phyloP scores from a whole-genome alignment of 2,113 vertebrate species.

The Gobiocypris rarus region DNA sequence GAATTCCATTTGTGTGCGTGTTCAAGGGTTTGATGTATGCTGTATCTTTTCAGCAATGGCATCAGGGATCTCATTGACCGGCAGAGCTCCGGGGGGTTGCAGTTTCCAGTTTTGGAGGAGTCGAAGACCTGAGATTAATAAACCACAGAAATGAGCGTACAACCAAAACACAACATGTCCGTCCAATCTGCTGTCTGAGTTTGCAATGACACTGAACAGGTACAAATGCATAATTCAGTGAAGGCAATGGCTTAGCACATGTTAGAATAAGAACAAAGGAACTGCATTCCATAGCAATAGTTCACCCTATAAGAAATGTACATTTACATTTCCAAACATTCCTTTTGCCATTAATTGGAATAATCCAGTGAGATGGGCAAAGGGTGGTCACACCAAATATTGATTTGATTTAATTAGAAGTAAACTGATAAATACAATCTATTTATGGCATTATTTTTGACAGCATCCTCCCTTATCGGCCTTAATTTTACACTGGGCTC shows the following conservation, averaged over 20 bases:
- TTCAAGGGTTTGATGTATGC: constrained; percentile 27
- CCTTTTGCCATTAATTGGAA: no score
- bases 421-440: no score
- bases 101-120: background rate
- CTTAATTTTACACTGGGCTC: no score
- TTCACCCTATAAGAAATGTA: background rate
- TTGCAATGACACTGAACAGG: constrained; percentile 42
- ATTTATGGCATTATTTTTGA: no score
- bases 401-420: no score
- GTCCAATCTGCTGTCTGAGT: constrained; percentile 31
- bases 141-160: constrained; percentile 41
- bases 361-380: no score
- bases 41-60: constrained; percentile 36
- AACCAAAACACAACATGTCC: constrained; percentile 49
- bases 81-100: constrained; percentile 1
- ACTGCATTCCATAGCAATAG: background rate
- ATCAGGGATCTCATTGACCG: background rate
- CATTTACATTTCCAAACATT: no score
- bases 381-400: no score
- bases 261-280: background rate
- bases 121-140: constrained; percentile 44
- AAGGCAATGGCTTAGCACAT: constrained; percentile 14
- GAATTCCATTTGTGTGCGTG: constrained; percentile 33
- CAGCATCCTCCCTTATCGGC: no score
- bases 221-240: constrained; percentile 7